These are phyloP conservation scores for Agelaius tricolor DNA, from an alignment of 2,113 vertebrate species.

Conservation along the genomic window DNA sequence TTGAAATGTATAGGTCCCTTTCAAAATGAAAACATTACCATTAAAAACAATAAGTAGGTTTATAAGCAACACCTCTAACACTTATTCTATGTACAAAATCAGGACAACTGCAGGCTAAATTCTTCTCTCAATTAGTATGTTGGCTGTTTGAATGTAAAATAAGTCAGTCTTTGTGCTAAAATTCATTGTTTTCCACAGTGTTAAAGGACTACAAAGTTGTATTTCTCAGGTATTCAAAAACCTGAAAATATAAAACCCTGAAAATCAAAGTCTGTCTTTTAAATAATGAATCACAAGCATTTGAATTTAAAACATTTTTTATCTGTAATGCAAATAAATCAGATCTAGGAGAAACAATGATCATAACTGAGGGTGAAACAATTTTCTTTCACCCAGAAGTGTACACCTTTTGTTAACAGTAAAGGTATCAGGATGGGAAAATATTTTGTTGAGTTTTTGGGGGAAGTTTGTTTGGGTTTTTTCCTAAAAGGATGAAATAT, in stretches of 20 bases:
- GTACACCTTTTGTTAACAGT: background rate
- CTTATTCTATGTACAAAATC: background rate
- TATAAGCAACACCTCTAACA: background rate
- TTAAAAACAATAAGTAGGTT: background rate
- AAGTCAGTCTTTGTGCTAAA: slow-evolving; percentile 23
- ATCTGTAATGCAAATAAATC: background rate
- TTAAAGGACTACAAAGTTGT: background rate
- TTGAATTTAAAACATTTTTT: background rate
- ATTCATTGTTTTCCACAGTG: background rate
- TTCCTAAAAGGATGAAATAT: background rate
- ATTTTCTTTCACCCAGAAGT: background rate
- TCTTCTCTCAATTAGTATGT: slow-evolving; percentile 3
- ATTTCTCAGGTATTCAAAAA: background rate
- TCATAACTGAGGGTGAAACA: background rate
- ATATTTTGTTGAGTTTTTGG: background rate
- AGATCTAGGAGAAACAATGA: background rate
- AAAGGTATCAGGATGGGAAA: background rate
- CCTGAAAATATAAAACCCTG: background rate
- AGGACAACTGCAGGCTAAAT: background rate
- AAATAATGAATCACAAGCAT: background rate
- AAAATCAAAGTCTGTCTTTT: background rate
- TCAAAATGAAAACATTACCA: background rate
- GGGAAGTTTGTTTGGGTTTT: background rate
- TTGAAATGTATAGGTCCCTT: background rate
- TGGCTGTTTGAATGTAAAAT: background rate